Conservation (phyloP, 2,113 vertebrate genomes). For the Gallinago undulata region DNA sequence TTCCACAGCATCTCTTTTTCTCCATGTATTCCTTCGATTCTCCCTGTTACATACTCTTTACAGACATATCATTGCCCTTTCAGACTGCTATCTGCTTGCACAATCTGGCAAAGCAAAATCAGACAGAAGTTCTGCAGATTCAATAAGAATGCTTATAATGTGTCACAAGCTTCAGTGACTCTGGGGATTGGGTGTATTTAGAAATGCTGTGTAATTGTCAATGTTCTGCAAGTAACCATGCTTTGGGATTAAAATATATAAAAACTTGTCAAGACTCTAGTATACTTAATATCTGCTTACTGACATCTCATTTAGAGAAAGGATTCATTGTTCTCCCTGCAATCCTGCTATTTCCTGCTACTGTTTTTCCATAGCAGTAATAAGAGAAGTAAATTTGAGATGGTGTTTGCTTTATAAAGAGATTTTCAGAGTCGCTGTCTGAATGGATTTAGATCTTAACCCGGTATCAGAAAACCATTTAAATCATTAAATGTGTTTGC, state of each 20-base stretch:
- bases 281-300: conserved; percentile 19
- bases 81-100: background rate
- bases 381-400: background rate
- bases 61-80: background rate
- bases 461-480: background rate
- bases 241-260: conserved; percentile 21
- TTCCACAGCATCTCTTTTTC: background rate
- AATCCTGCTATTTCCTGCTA: background rate
- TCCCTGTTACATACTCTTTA: background rate
- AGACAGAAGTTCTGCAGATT: background rate
- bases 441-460: background rate
- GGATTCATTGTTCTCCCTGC: background rate
- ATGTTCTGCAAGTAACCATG: background rate
- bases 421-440: background rate
- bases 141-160: background rate
- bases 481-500: background rate
- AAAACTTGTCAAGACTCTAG: background rate
- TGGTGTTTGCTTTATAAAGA: background rate
- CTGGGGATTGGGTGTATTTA: conserved; percentile 35
- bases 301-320: conserved; percentile 28
- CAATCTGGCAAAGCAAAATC: background rate
- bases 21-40: background rate
- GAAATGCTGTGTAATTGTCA: conserved; percentile 22
- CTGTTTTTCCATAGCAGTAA: background rate
- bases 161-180: conserved; percentile 15